Conservation (phyloP, 2,888 invertebrate genomes). For the Eurytoma adleriae region DNA sequence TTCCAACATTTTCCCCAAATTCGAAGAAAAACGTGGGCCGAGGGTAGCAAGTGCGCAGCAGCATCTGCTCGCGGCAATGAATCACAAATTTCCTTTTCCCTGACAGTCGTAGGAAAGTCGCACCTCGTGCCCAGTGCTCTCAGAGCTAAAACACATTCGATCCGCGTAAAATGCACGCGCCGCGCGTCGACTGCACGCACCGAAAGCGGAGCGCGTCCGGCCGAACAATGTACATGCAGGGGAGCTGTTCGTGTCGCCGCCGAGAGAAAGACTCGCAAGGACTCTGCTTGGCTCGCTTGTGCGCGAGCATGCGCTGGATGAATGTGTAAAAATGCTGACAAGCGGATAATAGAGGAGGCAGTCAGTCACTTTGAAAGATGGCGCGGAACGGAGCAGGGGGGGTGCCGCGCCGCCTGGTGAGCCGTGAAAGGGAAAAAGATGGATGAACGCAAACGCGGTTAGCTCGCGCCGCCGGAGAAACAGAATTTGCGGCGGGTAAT, state of each 20-base stretch:
- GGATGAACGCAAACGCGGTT: constrained; percentile 75
- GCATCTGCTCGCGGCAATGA: neutral
- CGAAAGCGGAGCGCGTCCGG: neutral
- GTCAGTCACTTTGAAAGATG: constrained; percentile 76
- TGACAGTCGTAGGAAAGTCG: neutral
- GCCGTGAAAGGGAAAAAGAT: constrained; percentile 76
- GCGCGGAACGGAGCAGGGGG: constrained; percentile 70
- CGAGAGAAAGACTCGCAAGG: neutral
- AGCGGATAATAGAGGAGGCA: constrained; percentile 76
- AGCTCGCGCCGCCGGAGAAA: constrained; percentile 71
- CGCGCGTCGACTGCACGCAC: neutral
- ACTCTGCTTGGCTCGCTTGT: constrained; percentile 11
- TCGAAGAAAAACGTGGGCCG: neutral
- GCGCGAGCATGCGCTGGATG: constrained; percentile 63
- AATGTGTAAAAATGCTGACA: constrained; percentile 76
- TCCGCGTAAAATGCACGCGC: constrained; percentile 19
- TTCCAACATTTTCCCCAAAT: neutral
- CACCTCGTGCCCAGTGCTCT: neutral
- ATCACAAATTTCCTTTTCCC: constrained; percentile 1
- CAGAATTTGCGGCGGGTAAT: constrained; percentile 75
- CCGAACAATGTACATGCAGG: neutral
- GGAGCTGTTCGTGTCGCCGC: too few species aligned
- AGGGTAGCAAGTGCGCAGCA: neutral
- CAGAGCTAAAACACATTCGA: neutral
- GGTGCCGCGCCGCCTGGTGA: constrained; percentile 67